phyloP scores from a whole-genome alignment of 2,888 invertebrate genomes.

The Eupithecia abbreviata region DNA sequence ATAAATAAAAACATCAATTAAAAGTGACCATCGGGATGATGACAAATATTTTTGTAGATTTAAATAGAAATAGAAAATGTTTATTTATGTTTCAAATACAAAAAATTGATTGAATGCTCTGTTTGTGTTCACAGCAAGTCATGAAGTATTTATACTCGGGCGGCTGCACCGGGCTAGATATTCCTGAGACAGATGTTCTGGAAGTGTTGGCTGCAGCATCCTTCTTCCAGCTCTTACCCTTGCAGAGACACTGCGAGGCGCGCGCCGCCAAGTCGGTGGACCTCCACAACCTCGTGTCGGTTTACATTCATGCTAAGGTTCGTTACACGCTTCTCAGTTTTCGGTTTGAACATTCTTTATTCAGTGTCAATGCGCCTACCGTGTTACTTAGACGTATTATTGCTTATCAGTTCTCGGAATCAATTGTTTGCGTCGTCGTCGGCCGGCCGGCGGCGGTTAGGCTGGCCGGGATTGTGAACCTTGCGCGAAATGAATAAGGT shows the following conservation, averaged over 20 bases:
- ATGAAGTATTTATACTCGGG: constrained; percentile 97
- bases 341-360: no score
- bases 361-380: no score
- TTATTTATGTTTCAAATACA: no score
- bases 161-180: constrained; percentile 90
- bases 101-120: background rate
- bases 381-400: no score
- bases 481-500: no score
- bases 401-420: no score
- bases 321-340: background rate
- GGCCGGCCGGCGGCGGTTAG: no score
- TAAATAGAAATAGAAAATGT: no score
- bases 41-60: background rate
- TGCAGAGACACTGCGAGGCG: constrained; percentile 93
- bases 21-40: background rate
- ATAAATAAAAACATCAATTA: background rate
- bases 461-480: no score
- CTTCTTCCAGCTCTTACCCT: constrained; percentile 94
- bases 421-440: no score
- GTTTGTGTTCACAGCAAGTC: constrained; percentile 85
- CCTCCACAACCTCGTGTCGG: constrained; percentile 94
- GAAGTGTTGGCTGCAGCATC: constrained; percentile 96
- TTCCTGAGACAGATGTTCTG: constrained; percentile 91
- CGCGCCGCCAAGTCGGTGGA: constrained; percentile 93
- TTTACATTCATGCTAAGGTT: constrained; percentile 96